phyloP scores from a whole-genome alignment of 2,797 vertebrate genomes.

The Aphelocoma californica region DNA sequence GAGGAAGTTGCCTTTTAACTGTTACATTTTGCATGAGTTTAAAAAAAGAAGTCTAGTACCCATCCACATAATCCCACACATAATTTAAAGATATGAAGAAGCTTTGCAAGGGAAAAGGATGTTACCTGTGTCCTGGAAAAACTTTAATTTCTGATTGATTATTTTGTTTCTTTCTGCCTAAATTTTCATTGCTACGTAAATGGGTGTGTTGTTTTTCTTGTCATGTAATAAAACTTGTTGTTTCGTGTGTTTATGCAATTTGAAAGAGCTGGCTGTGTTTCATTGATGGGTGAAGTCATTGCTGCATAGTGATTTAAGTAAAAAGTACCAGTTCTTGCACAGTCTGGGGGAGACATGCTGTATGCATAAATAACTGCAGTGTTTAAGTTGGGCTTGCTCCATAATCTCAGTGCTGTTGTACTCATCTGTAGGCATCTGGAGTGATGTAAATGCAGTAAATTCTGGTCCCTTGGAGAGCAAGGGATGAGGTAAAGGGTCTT shows the following conservation, averaged over 20 bases:
- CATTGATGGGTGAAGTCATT: neutral
- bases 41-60: neutral
- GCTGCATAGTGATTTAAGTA: neutral
- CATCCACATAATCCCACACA: neutral
- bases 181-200: neutral
- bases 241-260: neutral
- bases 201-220: neutral
- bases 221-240: neutral
- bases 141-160: neutral
- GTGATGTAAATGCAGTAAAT: neutral
- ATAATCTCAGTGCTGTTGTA: neutral
- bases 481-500: neutral
- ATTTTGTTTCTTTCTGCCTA: neutral
- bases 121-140: constrained; percentile 64
- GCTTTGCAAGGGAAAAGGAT: constrained; percentile 42
- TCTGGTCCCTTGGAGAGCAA: neutral
- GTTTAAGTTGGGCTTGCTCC: neutral
- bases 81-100: constrained; percentile 15
- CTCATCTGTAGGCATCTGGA: neutral
- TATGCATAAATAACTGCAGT: neutral
- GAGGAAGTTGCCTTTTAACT: neutral
- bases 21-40: neutral
- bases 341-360: neutral
- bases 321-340: neutral
- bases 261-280: constrained; percentile 17